A percentile compares a stretch with the other conserved stretches of the same genome.
Evolutionary conservation across 2,888 invertebrate species (phyloP).

Genomic region (Ctenicera cuprea): DNA sequence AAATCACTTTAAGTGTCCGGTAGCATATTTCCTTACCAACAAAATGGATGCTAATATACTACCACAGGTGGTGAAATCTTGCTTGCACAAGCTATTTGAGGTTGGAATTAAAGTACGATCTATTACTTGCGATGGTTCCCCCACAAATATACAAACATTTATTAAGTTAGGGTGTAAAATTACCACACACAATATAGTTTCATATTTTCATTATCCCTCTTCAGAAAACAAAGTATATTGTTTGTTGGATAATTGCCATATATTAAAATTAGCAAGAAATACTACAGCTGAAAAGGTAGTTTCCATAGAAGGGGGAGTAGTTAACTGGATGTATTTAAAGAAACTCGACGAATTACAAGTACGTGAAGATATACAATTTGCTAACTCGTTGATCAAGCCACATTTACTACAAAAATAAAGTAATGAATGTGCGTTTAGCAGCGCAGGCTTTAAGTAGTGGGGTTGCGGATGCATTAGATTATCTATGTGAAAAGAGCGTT

Average conservation of each 20-base stretch:
- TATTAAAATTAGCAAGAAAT: constrained; percentile 28
- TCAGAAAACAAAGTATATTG: background rate
- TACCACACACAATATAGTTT: background rate
- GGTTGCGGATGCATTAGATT: constrained; percentile 13
- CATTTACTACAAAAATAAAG: constrained; percentile 30
- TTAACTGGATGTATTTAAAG: background rate
- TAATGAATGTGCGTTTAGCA: constrained; percentile 36
- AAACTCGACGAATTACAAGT: constrained; percentile 13
- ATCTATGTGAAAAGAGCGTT: background rate
- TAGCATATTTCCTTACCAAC: constrained; percentile 57
- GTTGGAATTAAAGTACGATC: constrained; percentile 51
- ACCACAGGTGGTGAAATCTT: constrained; percentile 47
- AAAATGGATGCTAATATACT: constrained; percentile 51
- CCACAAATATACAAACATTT: constrained; percentile 52
- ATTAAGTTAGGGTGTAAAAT: constrained; percentile 1
- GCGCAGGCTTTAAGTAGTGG: constrained; percentile 31
- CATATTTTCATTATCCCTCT: constrained; percentile 4
- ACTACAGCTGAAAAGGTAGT: background rate
- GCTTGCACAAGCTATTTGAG: constrained; percentile 51
- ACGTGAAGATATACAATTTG: background rate
- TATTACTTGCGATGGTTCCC: constrained; percentile 55
- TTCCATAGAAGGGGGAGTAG: too few relatives aligned
- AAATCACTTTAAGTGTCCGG: constrained; percentile 54
- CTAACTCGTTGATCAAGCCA: background rate
- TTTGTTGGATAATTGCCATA: constrained; percentile 21